Evolutionary conservation across 2,113 vertebrate genomes (phyloP).

Genomic region (Pteruthius melanotis): DNA sequence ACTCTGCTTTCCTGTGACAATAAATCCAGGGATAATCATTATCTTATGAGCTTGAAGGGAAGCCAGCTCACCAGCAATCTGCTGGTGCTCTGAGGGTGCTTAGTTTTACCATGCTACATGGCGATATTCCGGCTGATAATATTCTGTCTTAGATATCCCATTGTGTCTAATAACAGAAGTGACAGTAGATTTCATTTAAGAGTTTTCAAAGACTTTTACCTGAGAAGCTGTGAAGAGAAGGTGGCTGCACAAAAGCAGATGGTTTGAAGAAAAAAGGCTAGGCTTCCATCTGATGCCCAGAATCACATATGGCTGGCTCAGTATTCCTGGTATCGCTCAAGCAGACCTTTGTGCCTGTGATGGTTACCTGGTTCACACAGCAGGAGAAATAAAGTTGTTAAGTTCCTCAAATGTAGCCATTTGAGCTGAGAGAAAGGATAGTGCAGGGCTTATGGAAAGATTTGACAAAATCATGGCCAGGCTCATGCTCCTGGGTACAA

Average conservation of each 20-base stretch:
- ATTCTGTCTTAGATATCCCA: not conserved
- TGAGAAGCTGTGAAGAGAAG: not conserved
- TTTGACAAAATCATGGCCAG: not conserved
- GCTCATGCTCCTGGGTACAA: not conserved
- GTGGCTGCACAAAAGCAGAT: not conserved
- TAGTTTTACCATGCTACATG: not conserved
- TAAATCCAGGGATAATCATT: not conserved
- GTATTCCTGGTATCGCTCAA: not conserved
- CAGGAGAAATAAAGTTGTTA: not conserved
- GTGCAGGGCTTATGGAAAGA: not conserved
- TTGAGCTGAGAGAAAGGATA: not conserved
- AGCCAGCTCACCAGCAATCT: not conserved
- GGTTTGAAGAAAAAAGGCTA: not conserved
- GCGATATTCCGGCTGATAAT: not conserved
- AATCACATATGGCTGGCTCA: not conserved
- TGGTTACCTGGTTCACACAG: not conserved
- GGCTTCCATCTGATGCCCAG: not conserved
- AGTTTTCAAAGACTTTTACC: not conserved
- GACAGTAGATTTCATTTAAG: not conserved
- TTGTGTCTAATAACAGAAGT: not conserved
- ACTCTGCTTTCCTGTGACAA: not conserved
- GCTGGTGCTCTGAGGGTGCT: not conserved
- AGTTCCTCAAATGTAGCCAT: not conserved
- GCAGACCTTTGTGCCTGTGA: not conserved
- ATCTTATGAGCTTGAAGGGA: not conserved